Evolutionary conservation across 2,888 invertebrate species (phyloP), one percentile per base, ranked within the genome.

Genomic region (Neoscelio sp.): DNA sequence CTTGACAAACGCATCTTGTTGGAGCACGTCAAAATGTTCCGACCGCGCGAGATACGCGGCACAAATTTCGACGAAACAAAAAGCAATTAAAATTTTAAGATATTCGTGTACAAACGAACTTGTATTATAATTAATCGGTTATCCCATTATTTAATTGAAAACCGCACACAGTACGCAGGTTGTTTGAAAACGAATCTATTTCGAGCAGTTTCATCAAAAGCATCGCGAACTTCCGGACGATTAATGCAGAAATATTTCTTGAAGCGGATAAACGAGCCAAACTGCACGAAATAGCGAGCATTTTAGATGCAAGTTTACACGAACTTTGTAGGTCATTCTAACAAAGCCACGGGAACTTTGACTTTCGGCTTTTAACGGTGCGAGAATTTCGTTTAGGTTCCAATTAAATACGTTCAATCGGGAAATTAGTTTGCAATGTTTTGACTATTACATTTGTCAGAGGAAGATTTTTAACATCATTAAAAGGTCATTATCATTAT

Each of bases 261-360:
- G 17, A 15, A 10, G 8, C 50, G 17, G 13, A 28, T 40, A 65
- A 65, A 52, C 40, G 50, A 62, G 18, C 20, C 6, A 23, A 23
- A 23, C 23, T 23, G 23, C 23, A 23, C 23, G 23, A 23, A 23
- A 23, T 23, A 23, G 4, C 23, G 4, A 6, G 23, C 3, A 2
- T 23, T 23, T 23, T 23, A 6, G 15, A 35, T 48, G 23, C 15
- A 46, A 30, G 15, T 38, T 58, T 38, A n/a, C 30, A 6, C 35
- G 18, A 62, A 62, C 33, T 62, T 33, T 20, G 35, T 18, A n/a
- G 17, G 18, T 50, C 40, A 28, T 50, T 48, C n/a, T 20, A 26
- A 30, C 28, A 50, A 40, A 65, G 23, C 64, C 46, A 6, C 65
- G 26, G 46, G 3, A 46, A 68, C 68, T 68, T 65, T 52, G 28